Percentiles rank a stretch among this genome's conserved stretches.
Evolutionary conservation across 2,888 invertebrate species (phyloP).

Genomic region (Lottia scabra): DNA sequence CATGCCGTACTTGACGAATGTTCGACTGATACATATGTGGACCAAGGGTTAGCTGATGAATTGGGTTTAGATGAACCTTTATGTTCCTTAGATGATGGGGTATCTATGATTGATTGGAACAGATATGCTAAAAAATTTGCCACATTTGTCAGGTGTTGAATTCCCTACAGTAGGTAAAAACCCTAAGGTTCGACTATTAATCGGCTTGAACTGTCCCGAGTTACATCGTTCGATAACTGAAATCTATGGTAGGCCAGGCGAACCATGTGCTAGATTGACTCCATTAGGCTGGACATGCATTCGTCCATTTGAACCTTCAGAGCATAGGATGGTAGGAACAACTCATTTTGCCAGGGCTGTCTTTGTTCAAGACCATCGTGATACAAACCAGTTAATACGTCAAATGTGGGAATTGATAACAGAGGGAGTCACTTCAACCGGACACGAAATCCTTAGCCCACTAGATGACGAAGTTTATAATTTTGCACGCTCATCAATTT

Average conservation of each 20-base stretch:
- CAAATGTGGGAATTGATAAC: not conserved
- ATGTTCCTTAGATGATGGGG: not conserved
- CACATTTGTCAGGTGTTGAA: slow-evolving; percentile 28
- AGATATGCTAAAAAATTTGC: slow-evolving; percentile 15
- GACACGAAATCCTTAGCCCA: no score
- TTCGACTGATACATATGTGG: not conserved
- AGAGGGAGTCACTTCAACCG: not conserved
- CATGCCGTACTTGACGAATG: slow-evolving; percentile 6
- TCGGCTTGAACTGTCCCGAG: slow-evolving; percentile 29
- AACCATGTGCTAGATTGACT: slow-evolving; percentile 30
- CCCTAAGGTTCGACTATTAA: slow-evolving; percentile 21
- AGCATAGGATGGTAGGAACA: not conserved
- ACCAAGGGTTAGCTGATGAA: not conserved
- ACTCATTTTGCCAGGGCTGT: not conserved
- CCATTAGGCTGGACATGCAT: slow-evolving; percentile 34
- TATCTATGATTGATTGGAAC: slow-evolving; percentile 24
- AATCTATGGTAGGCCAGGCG: slow-evolving; percentile 20
- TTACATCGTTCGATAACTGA: slow-evolving; percentile 27
- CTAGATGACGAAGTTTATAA: no score
- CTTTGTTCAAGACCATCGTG: slow-evolving; percentile 4
- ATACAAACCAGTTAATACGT: not conserved
- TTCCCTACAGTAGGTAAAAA: slow-evolving; percentile 18
- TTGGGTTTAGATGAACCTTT: not conserved
- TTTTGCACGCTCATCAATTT: not conserved
- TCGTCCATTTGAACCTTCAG: slow-evolving; percentile 3